Evolutionary conservation across 1,140 invertebrate genomes (phyloP).

Genomic region (Zaprionus taronus): DNA sequence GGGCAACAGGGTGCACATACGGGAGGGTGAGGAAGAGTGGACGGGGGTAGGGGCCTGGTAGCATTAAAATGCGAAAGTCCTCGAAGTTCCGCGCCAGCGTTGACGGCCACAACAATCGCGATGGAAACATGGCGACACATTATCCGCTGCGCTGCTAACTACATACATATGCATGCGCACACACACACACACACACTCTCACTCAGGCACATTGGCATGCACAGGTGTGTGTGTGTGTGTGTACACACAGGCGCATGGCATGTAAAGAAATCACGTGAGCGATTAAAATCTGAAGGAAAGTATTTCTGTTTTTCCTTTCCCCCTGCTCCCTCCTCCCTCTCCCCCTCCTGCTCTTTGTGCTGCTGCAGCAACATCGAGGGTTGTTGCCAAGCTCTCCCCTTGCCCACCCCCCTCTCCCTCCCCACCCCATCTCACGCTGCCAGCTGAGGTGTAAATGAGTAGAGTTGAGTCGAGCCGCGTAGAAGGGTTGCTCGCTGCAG

Average conservation of each 20-base stretch:
- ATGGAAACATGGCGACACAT: constrained; percentile 71
- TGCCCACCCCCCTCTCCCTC: neutral
- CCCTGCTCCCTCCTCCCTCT: neutral
- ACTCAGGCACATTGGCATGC: constrained; percentile 26
- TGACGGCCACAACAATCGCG: constrained; percentile 49
- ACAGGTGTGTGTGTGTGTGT: neutral
- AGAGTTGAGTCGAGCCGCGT: constrained; percentile 38
- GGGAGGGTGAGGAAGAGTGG: neutral
- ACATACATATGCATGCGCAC: constrained; percentile 36
- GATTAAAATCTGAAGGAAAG: constrained; percentile 82
- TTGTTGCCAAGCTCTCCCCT: constrained; percentile 30
- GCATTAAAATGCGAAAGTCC: constrained; percentile 61
- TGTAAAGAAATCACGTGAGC: constrained; percentile 74
- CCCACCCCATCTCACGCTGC: constrained; percentile 4
- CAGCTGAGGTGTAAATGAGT: constrained; percentile 78
- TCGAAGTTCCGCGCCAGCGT: constrained; percentile 46
- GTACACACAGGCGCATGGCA: neutral
- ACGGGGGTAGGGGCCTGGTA: neutral
- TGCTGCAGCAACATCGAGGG: constrained; percentile 42
- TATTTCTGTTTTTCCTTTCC: constrained; percentile 66
- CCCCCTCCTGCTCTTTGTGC: constrained; percentile 6
- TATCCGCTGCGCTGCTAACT: constrained; percentile 66
- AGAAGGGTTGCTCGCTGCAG: constrained; percentile 50
- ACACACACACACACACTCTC: constrained; percentile 28
- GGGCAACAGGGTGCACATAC: no score